Base-by-base conservation (phyloP, 2,113 vertebrate species). In the Bothrops jararaca region DNA sequence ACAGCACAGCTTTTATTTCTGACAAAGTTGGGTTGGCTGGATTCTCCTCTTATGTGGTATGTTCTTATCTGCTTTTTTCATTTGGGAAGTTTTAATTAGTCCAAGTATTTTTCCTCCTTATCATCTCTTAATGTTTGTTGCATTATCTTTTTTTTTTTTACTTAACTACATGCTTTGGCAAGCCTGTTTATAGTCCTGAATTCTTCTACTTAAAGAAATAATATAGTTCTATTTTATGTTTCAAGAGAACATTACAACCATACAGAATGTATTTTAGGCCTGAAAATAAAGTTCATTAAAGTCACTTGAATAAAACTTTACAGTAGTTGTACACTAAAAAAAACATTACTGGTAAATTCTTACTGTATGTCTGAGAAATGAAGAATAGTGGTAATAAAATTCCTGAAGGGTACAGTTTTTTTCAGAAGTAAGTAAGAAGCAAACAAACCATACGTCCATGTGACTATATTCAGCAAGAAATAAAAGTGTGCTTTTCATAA, bases 1-100 rank as follows among this genome's bases (percentile, higher is more conserved):
- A 22, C 86, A 42, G 22, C 15, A 90, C 45, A 90, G 42, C 80
- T n/a, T 39, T 39, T 13, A 24, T 22, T n/a, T 5, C 54, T 48
- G 20, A 45, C 42, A 60, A 26, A 23, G 3, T 54, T 58, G 42
- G 10, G 3, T 50, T n/a, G 20, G n/a, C 88, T 89, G 20, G 3
- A 8, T 90, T 45, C 29, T 56, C 69, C 39, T 39, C 45, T 50
- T 57, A 22, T 0, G 0, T 11, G 22, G 24, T 24, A 42, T 24
- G 5, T 24, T 85, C 22, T 34, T 80, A 52, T 85, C 52, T 91
- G 3, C 53, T 57, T 54, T 22, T 24, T 85, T 90, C 57, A n/a
- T 48, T 90, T 64, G 26, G 57, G 42, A 90, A 90, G 26, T 48
- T 50, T 64, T 90, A n/a, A 89, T 90, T 90, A 91, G 54, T n/a